Evolutionary conservation across 2,888 invertebrate genomes (phyloP).

Genomic region (Ochlodes sylvanus): DNA sequence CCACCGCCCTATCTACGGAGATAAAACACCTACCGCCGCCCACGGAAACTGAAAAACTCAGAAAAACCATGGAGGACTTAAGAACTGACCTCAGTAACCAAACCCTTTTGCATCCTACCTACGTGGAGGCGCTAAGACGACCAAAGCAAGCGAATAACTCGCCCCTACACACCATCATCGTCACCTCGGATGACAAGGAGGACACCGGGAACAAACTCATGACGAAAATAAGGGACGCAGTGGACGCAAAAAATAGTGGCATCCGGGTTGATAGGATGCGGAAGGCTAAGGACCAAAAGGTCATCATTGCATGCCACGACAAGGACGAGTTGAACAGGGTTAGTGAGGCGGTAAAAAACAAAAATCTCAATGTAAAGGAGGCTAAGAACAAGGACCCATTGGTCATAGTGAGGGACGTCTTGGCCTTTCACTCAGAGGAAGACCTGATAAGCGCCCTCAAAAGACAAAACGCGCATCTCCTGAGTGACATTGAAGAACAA

Average conservation of each 20-base stretch:
- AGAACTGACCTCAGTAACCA: no score
- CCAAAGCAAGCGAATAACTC: no score
- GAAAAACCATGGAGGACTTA: no score
- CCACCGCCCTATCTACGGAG: no score
- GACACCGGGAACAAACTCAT: not conserved
- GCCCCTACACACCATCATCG: not conserved
- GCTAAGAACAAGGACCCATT: constrained; percentile 37
- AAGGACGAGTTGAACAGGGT: constrained; percentile 29
- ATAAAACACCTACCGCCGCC: no score
- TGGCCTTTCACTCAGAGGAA: constrained; percentile 20
- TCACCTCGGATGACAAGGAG: not conserved
- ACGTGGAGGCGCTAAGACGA: no score
- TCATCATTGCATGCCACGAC: constrained; percentile 36
- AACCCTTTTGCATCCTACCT: no score
- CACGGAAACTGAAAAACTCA: no score
- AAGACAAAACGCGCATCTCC: constrained; percentile 28
- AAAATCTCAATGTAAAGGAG: constrained; percentile 27
- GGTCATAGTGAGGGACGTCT: constrained; percentile 23
- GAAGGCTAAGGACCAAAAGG: constrained; percentile 39
- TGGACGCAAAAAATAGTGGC: constrained; percentile 13
- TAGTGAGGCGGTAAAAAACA: constrained; percentile 35
- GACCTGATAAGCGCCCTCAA: constrained; percentile 22
- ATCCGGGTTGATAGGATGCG: constrained; percentile 18
- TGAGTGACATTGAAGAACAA: constrained; percentile 4
- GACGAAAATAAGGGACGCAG: not conserved